Conservation (phyloP, 2,797 vertebrate genomes). For the Anguilla pacifica region DNA sequence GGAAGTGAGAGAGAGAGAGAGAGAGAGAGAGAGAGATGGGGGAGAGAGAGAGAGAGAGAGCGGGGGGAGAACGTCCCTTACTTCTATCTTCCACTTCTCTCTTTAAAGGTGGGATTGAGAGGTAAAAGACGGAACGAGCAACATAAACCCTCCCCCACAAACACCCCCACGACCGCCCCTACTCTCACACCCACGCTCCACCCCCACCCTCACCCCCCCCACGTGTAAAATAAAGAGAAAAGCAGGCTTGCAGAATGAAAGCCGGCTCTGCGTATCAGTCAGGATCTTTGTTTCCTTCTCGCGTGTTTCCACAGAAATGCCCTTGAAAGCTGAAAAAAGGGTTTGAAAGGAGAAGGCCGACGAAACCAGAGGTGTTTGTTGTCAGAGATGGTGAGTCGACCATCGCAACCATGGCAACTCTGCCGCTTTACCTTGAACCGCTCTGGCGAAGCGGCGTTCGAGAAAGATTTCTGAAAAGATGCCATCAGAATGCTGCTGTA, state of each 20-base stretch:
- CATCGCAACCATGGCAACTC: conserved; percentile 53
- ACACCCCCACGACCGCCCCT: background rate
- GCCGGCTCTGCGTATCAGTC: background rate
- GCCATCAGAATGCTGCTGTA: background rate
- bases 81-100: background rate
- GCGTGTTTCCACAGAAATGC: conserved; percentile 39
- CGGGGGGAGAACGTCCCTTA: background rate
- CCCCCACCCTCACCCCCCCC: background rate
- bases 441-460: conserved; percentile 18
- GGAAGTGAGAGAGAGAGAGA: background rate
- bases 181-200: background rate
- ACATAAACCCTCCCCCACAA: background rate
- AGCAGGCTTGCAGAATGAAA: background rate
- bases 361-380: conserved; percentile 10
- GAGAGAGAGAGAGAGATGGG: background rate
- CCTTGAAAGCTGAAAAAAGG: conserved; percentile 49
- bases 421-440: conserved; percentile 49
- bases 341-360: conserved; percentile 24
- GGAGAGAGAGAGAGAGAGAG: background rate
- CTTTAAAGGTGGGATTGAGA: background rate
- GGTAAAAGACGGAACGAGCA: background rate
- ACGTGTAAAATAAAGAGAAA: background rate
- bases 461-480: conserved; percentile 16
- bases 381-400: conserved; percentile 41
- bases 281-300: conserved; percentile 48